Percentiles rank a stretch among this genome's conserved stretches.
These are phyloP conservation scores for Drosophila heteroneura DNA, from an alignment of 2,888 invertebrate species.

Conservation along the genomic window DNA sequence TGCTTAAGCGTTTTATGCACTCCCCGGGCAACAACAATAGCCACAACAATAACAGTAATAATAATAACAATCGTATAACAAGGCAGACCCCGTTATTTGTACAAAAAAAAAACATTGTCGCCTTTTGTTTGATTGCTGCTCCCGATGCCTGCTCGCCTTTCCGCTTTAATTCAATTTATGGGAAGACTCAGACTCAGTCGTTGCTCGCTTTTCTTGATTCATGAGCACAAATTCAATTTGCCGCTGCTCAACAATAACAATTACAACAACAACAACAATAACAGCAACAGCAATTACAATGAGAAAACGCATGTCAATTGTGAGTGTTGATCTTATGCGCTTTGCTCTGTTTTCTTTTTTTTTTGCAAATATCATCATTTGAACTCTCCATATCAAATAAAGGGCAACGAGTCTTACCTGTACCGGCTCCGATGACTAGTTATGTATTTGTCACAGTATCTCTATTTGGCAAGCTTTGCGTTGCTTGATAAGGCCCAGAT, in stretches of 20 bases:
- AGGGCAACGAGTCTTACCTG: not conserved
- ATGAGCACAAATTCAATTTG: constrained; percentile 64
- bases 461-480: not conserved
- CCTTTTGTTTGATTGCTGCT: constrained; percentile 40
- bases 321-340: constrained; percentile 14
- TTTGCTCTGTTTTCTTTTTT: constrained; percentile 3
- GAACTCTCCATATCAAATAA: constrained; percentile 5
- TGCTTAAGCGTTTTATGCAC: constrained; percentile 47
- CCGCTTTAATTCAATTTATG: constrained; percentile 76
- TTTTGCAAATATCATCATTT: constrained; percentile 8
- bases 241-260: constrained; percentile 22
- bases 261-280: constrained; percentile 5
- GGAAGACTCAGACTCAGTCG: constrained; percentile 28
- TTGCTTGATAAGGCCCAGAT: constrained; percentile 4
- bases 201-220: constrained; percentile 50
- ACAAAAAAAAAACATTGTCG: constrained; percentile 35
- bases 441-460: not conserved
- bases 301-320: constrained; percentile 34
- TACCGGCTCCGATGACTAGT: not conserved
- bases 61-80: constrained; percentile 19
- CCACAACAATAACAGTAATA: constrained; percentile 2
- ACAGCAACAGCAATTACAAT: constrained; percentile 8
- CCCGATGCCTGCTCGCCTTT: constrained; percentile 40
- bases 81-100: constrained; percentile 36
- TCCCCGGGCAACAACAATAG: constrained; percentile 17